phyloP scores from a whole-genome alignment of 2,797 vertebrate genomes.

The Crypturellus tataupa region DNA sequence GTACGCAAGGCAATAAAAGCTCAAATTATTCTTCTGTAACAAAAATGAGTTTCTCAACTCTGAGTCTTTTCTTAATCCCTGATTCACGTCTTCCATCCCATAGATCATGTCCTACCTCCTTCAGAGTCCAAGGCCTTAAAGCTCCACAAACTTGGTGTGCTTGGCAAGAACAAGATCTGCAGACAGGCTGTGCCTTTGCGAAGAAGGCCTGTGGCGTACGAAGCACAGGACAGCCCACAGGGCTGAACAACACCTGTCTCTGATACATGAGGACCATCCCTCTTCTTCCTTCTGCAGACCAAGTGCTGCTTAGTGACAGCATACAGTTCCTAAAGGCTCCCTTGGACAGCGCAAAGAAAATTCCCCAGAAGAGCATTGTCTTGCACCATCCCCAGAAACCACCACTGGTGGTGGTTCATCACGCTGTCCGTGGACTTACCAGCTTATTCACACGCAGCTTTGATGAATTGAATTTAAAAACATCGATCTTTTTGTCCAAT shows the following conservation, averaged over 20 bases:
- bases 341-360: neutral
- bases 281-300: neutral
- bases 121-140: neutral
- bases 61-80: neutral
- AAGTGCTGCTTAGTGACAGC: accelerated
- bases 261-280: neutral
- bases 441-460: conserved; percentile 94
- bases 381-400: neutral
- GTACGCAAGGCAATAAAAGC: neutral
- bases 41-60: neutral
- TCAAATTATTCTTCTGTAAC: neutral
- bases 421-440: conserved; percentile 76
- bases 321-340: neutral
- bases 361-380: neutral
- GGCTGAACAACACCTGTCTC: neutral
- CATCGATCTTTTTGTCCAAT: conserved; percentile 94
- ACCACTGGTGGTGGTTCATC: neutral
- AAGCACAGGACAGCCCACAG: neutral
- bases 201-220: accelerated
- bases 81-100: neutral
- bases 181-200: neutral
- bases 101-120: neutral
- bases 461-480: conserved; percentile 97
- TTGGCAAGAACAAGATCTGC: neutral
- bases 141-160: neutral